Base-by-base conservation (phyloP, 2,113 vertebrate species). In the Bothrops jararaca region DNA sequence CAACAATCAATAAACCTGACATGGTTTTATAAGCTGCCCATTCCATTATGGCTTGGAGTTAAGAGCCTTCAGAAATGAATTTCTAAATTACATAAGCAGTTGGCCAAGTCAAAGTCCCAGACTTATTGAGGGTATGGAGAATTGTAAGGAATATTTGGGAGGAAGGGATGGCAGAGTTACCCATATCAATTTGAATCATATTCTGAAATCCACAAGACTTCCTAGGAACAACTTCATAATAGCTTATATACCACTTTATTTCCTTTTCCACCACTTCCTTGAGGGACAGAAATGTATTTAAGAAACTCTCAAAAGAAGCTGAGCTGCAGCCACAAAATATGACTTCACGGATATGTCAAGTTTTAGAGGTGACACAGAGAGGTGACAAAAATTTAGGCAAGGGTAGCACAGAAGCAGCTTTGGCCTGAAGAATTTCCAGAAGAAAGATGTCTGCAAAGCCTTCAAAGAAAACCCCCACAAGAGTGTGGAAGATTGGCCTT, bases 141-240 rank as follows among this genome's bases (percentile, higher is more conserved):
- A 85, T 88, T 88, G 39, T 34, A 88, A 86, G 64, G 80, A 91
- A 91, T 34, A n/a, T 64, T 90, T 13, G 39, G 7, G 26, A 8
- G 9, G 45, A 34, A 10, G 50, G 26, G 89, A 52, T 39, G 13
- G 24, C 15, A 80, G 34, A 74, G 3, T 39, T 52, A 85, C 50
- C 34, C 26, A 54, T 18, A 3, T 20, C 26, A 0, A 22, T 87
- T 80, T 88, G n/a, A 64, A 64, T 57, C 50, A 90, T 90, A 91
- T 90, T 85, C 53, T 89, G 90, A 95, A 94, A 94, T 91, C 92
- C 34, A 23, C 89, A 42, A 15, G 92, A 11, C 34, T 54, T 91
- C 87, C 6, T 85, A 89, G 39, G 69, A 56, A 0, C 0, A 85
- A 48, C 92, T 88, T 92, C 93, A 18, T 93, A 42, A 93, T 92